Evolutionary conservation across 1,140 invertebrate species (phyloP).

Genomic region (Varroa destructor): DNA sequence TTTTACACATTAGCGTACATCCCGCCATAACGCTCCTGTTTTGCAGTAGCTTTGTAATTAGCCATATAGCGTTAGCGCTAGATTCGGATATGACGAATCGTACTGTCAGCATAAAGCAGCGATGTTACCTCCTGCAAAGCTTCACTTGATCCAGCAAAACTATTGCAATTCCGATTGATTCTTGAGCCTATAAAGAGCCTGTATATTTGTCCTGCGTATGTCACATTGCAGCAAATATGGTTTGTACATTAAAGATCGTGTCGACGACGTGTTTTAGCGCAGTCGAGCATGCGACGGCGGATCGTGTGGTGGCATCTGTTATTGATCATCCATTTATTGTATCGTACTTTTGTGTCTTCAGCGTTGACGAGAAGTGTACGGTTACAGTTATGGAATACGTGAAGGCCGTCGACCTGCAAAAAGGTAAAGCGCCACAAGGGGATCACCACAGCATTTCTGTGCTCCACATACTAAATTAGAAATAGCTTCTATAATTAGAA

Average conservation of each 20-base stretch:
- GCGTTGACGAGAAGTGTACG: neutral
- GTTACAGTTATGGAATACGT: conserved; percentile 20
- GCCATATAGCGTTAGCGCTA: too few relatives aligned
- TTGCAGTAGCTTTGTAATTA: too few relatives aligned
- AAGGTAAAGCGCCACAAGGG: neutral
- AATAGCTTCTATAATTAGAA: too few relatives aligned
- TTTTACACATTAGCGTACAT: too few relatives aligned
- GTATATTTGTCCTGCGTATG: neutral
- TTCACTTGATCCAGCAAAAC: too few relatives aligned
- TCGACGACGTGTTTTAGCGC: neutral
- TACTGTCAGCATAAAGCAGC: too few relatives aligned
- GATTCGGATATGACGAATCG: too few relatives aligned
- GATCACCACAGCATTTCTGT: too few relatives aligned
- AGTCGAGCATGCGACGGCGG: conserved; percentile 5
- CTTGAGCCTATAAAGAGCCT: neutral
- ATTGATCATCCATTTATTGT: conserved; percentile 9
- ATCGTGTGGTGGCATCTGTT: conserved; percentile 3
- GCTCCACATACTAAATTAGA: neutral
- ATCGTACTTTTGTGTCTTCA: conserved; percentile 6
- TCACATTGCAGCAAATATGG: conserved; percentile 23
- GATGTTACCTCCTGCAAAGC: too few relatives aligned
- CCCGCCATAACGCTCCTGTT: too few relatives aligned
- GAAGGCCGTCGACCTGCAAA: conserved; percentile 20
- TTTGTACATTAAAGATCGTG: conserved; percentile 18
- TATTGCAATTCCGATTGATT: neutral